These are phyloP conservation scores for Imbricaverruca yamaguchii DNA, from an alignment of 2,888 invertebrate genomes.

Conservation along the genomic window DNA sequence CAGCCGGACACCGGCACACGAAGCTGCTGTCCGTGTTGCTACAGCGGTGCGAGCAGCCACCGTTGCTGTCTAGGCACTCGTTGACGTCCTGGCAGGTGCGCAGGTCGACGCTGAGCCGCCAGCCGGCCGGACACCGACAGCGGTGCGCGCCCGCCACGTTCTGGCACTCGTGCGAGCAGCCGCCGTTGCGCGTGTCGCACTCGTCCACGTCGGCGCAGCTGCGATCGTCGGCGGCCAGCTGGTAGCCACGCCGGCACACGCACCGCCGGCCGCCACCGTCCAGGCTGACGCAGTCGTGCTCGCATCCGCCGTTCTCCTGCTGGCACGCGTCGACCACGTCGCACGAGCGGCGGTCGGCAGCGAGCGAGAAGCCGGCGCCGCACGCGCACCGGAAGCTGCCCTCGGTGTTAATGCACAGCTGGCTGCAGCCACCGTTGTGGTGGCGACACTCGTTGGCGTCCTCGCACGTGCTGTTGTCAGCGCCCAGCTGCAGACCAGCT, in stretches of 20 bases:
- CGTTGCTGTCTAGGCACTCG: slow-evolving; percentile 51
- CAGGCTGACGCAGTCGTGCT: slow-evolving; percentile 56
- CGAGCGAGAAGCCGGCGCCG: slow-evolving; percentile 34
- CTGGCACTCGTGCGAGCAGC: slow-evolving; percentile 30
- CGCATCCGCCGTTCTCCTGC: slow-evolving; percentile 53
- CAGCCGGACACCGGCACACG: slow-evolving; percentile 30
- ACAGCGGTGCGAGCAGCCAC: slow-evolving; percentile 53
- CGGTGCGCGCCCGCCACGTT: slow-evolving; percentile 30
- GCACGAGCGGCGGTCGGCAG: slow-evolving; percentile 36
- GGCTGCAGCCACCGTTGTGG: slow-evolving; percentile 41
- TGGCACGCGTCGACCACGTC: slow-evolving; percentile 40
- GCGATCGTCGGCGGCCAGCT: slow-evolving; percentile 28
- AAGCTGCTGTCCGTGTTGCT: slow-evolving; percentile 42
- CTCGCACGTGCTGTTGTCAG: slow-evolving; percentile 34
- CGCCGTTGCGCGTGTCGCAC: slow-evolving; percentile 31
- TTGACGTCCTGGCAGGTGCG: slow-evolving; percentile 50
- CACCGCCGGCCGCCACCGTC: slow-evolving; percentile 42
- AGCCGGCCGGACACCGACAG: slow-evolving; percentile 31
- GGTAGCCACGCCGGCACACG: slow-evolving; percentile 30
- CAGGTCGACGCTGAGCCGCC: slow-evolving; percentile 25
- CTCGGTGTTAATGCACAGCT: slow-evolving; percentile 42
- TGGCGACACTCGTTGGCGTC: slow-evolving; percentile 41
- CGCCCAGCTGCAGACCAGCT: slow-evolving; percentile 42
- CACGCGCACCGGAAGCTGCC: slow-evolving; percentile 42
- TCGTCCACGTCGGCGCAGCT: slow-evolving; percentile 36